Evolutionary conservation across 2,113 vertebrate species (phyloP).

Genomic region (Tonatia bakeri): DNA sequence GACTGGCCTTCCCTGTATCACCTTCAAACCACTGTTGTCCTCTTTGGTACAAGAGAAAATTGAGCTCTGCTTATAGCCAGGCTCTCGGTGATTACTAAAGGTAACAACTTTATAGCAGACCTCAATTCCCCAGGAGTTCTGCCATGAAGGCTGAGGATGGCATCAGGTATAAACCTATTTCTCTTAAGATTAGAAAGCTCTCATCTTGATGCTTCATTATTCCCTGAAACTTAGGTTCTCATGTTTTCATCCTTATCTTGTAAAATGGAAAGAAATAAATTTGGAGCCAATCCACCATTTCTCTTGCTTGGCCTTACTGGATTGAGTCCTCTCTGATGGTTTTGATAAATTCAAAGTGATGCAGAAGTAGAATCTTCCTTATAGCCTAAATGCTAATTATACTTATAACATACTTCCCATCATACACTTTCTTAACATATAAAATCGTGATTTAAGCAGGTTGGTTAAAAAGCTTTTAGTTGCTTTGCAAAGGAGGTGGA

Average conservation of each 20-base stretch:
- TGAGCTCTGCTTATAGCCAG: not conserved
- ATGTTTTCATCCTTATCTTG: slow-evolving; percentile 20
- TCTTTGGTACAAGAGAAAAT: not conserved
- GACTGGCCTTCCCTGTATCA: not conserved
- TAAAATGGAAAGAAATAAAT: slow-evolving; percentile 49
- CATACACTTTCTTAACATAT: slow-evolving; percentile 22
- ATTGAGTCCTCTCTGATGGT: slow-evolving; percentile 3
- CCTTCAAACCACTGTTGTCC: not conserved
- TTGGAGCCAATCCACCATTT: not conserved
- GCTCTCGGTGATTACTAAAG: slow-evolving; percentile 16
- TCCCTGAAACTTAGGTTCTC: slow-evolving; percentile 33
- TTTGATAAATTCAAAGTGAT: slow-evolving; percentile 48
- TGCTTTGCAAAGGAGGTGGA: not conserved
- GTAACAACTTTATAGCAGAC: slow-evolving; percentile 13
- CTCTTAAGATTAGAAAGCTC: not conserved
- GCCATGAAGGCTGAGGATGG: not conserved
- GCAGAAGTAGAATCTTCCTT: slow-evolving; percentile 15
- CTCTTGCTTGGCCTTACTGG: slow-evolving; percentile 18
- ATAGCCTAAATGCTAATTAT: not conserved
- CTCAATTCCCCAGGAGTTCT: not conserved
- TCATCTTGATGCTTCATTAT: slow-evolving; percentile 42
- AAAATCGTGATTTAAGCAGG: slow-evolving; percentile 33
- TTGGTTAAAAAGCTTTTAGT: not conserved
- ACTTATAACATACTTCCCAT: slow-evolving; percentile 31
- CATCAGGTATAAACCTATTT: slow-evolving; percentile 9